Base-by-base conservation (phyloP, 1,140 invertebrate species). In the Penaeus chinensis region DNA sequence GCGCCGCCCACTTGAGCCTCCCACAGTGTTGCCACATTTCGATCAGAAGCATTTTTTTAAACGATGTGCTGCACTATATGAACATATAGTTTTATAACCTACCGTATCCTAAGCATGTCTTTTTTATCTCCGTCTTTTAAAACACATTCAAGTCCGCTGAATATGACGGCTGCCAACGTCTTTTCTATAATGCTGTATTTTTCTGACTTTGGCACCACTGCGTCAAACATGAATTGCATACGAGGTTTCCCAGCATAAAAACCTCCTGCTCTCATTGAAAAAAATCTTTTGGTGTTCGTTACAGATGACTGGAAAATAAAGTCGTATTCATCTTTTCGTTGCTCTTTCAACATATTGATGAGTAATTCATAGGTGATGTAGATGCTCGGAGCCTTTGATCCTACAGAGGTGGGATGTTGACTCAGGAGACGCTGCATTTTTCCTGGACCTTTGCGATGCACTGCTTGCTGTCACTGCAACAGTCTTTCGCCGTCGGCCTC, bases 331-430 rank as follows among this genome's bases (percentile, higher is more conserved):
- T 61, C 62, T 81, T 65, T 71, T 27, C 42, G 79, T 87, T 86
- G 78, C 84, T 87, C 85, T 87, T 87, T 87, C 85, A 87, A 87
- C 74, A 87, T 71, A 87, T 81, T 80, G 79, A 87, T 82, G 78
- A 74, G 77, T 61, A 87, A 81, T 87, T 81, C 78, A 74, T 24
- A 69, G 82, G 66, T 22, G n/a, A 32, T 24, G 32, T n/a, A 71
- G 32, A 71, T 24, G 66, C n/a, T 32, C 16, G n/a, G 66, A 13
- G 20, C 20, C 66, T 71, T 71, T 32, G n/a, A 24, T 32, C 66
- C 66, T 71, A 32, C n/a, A 71, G n/a, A 71, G 32, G n/a, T 24
- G 32, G 62, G n/a, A 54, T 54, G 54, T 54, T 54, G 54, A 54
- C 54, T 54, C 54, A 54, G 16, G 54, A 54, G 54, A 54, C 54